Evolutionary conservation across 2,797 vertebrate species (phyloP).

Genomic region (Tangara arthus): DNA sequence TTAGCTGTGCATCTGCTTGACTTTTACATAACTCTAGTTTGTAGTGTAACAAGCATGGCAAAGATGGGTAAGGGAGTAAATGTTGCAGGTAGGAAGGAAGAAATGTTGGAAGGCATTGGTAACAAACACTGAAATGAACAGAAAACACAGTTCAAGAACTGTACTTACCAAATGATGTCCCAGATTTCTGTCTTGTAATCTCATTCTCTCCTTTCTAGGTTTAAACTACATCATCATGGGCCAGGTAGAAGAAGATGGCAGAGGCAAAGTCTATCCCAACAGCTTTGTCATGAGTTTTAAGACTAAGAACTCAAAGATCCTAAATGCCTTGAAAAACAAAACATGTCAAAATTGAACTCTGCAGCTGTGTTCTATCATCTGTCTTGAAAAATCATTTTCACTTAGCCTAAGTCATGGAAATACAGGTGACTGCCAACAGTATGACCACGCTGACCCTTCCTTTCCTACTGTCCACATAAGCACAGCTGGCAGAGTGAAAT

Average conservation of each 20-base stretch:
- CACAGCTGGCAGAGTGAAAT: not conserved
- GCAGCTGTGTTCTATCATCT: constrained; percentile 2
- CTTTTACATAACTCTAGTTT: not conserved
- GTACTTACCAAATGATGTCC: not conserved
- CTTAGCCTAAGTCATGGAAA: not conserved
- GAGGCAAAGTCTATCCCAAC: constrained; percentile 88
- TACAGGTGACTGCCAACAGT: not conserved
- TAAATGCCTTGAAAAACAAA: constrained; percentile 88
- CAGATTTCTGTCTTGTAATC: not conserved
- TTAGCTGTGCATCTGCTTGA: not conserved
- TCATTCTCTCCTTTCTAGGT: constrained; percentile 75
- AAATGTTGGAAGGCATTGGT: not conserved
- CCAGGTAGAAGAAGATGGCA: constrained; percentile 89
- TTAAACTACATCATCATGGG: constrained; percentile 99
- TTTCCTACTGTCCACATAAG: not conserved
- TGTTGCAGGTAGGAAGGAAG: not conserved
- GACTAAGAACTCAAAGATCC: constrained; percentile 90
- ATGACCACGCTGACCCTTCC: not conserved
- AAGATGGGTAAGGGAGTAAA: not conserved
- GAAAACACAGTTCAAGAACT: not conserved
- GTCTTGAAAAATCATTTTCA: constrained; percentile 28
- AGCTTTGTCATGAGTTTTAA: constrained; percentile 93
- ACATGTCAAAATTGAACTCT: constrained; percentile 80
- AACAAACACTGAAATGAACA: not conserved
- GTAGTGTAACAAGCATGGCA: not conserved